A percentile compares a stretch with the other conserved stretches of the same genome.
Evolutionary conservation across 1,140 invertebrate species (phyloP).

Genomic region (Hylaeus volcanicus): DNA sequence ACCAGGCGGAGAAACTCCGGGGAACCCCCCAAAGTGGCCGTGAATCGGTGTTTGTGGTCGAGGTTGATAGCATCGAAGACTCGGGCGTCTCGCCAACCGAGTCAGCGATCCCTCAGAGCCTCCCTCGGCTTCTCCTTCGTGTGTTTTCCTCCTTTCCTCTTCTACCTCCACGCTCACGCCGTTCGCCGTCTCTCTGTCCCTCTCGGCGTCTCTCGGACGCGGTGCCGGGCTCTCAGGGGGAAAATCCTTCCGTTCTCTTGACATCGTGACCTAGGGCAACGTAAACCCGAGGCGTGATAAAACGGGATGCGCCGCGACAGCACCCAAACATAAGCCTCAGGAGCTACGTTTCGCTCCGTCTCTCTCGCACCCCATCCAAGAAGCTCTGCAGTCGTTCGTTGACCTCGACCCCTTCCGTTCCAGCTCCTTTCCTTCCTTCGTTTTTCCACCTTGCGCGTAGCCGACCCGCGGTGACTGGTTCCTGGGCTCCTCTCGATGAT

Average conservation of each 20-base stretch:
- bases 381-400: slow-evolving; percentile 42
- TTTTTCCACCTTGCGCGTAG: slow-evolving; percentile 6
- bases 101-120: slow-evolving; percentile 59
- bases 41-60: slow-evolving; percentile 77
- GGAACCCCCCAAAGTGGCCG: slow-evolving; percentile 71
- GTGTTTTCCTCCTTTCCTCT: slow-evolving; percentile 57
- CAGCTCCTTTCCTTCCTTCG: slow-evolving; percentile 24
- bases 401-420: slow-evolving; percentile 57
- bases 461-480: slow-evolving; percentile 24
- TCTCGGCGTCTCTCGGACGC: neutral
- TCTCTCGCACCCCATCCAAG: neutral
- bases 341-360: slow-evolving; percentile 33
- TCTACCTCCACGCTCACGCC: slow-evolving; percentile 8
- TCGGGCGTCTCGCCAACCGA: slow-evolving; percentile 74
- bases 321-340: slow-evolving; percentile 72
- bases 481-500: slow-evolving; percentile 36
- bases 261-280: slow-evolving; percentile 77
- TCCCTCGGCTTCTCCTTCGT: slow-evolving; percentile 39
- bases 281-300: slow-evolving; percentile 71
- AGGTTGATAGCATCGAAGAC: slow-evolving; percentile 75
- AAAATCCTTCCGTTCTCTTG: slow-evolving; percentile 72
- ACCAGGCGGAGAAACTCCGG: slow-evolving; percentile 40
- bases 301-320: slow-evolving; percentile 69
- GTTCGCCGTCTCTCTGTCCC: slow-evolving; percentile 21
- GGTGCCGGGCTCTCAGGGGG: slow-evolving; percentile 59